Base-by-base conservation (phyloP, 2,797 vertebrate genomes). In the Distichodus sexfasciatus region DNA sequence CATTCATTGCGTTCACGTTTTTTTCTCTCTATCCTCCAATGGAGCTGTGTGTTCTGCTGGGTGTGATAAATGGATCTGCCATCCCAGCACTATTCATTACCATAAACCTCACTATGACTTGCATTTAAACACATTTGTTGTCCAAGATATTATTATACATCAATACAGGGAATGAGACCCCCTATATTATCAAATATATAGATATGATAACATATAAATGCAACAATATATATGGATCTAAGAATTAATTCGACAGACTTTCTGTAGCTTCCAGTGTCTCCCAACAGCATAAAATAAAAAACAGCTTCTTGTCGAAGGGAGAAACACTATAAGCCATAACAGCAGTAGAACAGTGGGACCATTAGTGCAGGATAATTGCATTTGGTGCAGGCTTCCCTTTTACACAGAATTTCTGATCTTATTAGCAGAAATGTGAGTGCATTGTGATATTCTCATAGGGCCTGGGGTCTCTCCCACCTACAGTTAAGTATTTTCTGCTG, bases 361-460 rank as follows among this genome's bases (percentile, higher is more conserved):
- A 51, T 55, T 74, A 70, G 59, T 8, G 35, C n/a, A 44, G 53
- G 55, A 41, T 77, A 59, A 77, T 76, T 74, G 74, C 46, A 57
- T 72, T 76, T 78, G 72, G 69, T 76, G 60, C 59, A 67, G 61
- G 26, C 35, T 64, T 41, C 64, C 48, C 50, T 69, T 78, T 69
- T 58, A 71, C 40, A 63, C 55, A 66, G 55, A 44, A 24, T 41
- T 64, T 63, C 50, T 33, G n/a, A 54, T 54, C 50, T 6, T 53
- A 29, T 53, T 53, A 54, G 29, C 1, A 54, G 15, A 54, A 54
- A 54, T 31, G 50, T 17, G 50, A 53, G n/a, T 29, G n/a, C 7
- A 14, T 17, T 31, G 4, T 53, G 7, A 26, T 51, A 26, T 26
- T 12, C 46, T 21, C 26, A 14, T 15, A 41, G 8, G 12, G n/a